phyloP scores from a whole-genome alignment of 2,113 vertebrate species.

The Tringa solitaria region DNA sequence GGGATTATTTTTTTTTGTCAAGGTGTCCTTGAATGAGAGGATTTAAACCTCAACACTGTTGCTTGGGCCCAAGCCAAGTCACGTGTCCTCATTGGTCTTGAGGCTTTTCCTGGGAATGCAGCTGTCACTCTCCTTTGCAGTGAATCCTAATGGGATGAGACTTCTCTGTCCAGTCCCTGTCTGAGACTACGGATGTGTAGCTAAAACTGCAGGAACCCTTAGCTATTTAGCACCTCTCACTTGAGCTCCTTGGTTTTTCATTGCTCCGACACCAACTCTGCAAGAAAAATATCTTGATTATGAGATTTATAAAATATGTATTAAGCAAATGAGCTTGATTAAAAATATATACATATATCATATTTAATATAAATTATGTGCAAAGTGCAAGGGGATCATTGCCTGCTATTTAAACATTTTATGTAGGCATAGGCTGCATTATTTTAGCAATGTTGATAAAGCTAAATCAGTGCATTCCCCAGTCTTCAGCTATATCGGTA shows the following conservation, averaged over 20 bases:
- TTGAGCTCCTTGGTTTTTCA: not conserved
- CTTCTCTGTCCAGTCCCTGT: not conserved
- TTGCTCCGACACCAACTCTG: not conserved
- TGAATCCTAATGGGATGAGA: slow-evolving; percentile 31
- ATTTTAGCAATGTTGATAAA: not conserved
- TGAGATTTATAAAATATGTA: not conserved
- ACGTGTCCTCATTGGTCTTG: slow-evolving; percentile 35
- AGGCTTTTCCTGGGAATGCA: slow-evolving; percentile 54
- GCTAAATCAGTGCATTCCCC: not conserved
- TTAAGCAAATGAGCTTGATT: slow-evolving; percentile 1
- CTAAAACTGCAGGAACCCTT: not conserved
- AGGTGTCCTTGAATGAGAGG: slow-evolving; percentile 62
- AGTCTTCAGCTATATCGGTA: not conserved
- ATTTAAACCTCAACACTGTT: slow-evolving; percentile 19
- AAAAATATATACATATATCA: not conserved
- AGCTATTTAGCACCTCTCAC: not conserved
- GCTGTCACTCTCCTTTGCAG: slow-evolving; percentile 23
- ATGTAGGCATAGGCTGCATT: not conserved
- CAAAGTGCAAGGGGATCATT: not conserved
- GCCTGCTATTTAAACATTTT: not conserved
- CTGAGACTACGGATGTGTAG: not conserved
- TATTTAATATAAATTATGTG: not conserved
- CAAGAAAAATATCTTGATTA: not conserved
- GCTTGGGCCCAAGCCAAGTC: slow-evolving; percentile 41
- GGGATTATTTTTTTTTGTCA: not conserved